These are phyloP conservation scores for Ophthalmolycus amberensis DNA, from an alignment of 2,113 vertebrate genomes.

Conservation along the genomic window DNA sequence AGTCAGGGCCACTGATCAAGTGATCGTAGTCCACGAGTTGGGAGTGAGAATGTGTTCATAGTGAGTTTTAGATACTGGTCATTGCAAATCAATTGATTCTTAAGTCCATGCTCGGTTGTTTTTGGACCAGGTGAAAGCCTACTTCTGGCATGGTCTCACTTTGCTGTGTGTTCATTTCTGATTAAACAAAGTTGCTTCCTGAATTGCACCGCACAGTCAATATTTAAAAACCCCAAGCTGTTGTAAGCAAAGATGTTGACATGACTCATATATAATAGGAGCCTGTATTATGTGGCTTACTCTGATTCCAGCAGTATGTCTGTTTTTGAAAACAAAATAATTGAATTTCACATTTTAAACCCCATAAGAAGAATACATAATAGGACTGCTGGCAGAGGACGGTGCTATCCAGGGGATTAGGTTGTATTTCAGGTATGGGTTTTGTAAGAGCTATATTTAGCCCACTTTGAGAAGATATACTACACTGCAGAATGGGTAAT, in stretches of 20 bases:
- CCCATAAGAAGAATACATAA: neutral
- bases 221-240: neutral
- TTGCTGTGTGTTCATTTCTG: neutral
- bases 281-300: neutral
- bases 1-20: too few relatives aligned
- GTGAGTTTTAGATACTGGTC: neutral
- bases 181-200: neutral
- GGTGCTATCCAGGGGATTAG: neutral
- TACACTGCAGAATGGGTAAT: constrained; percentile 9
- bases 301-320: neutral
- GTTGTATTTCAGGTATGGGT: neutral
- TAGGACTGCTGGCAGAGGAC: neutral
- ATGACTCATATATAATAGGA: neutral
- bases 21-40: neutral
- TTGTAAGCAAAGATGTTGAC: constrained; percentile 2
- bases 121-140: neutral
- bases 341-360: neutral
- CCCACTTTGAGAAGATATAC: constrained; percentile 32
- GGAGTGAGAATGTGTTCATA: neutral
- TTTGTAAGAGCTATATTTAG: constrained; percentile 25
- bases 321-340: neutral
- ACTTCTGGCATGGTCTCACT: neutral
- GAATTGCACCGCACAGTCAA: neutral
- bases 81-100: neutral
- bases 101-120: neutral